These are phyloP conservation scores for Melanaphis sacchari DNA, from an alignment of 1,140 invertebrate species.

Conservation along the genomic window DNA sequence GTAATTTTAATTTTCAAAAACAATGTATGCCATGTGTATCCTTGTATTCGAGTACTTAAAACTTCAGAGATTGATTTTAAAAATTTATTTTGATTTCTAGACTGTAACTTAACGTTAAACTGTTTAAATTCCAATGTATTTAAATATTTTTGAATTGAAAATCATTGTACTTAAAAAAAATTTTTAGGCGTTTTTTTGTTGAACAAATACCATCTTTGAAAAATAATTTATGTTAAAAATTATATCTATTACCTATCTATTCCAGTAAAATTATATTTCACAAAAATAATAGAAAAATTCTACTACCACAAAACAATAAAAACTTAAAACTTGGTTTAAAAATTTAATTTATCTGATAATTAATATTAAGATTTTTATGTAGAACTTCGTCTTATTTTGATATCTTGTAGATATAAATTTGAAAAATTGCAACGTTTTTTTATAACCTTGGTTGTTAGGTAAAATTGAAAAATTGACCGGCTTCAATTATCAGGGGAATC, in stretches of 20 bases:
- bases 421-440: not conserved
- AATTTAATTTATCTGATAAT: not conserved
- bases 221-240: not conserved
- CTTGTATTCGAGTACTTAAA: not conserved
- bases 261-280: no score
- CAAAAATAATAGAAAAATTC: not conserved
- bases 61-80: not conserved
- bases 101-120: not conserved
- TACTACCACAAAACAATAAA: not conserved
- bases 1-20: not conserved
- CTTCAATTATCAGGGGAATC: not conserved
- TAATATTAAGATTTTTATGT: not conserved
- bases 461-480: not conserved
- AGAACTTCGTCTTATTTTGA: not conserved
- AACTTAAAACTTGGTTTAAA: not conserved
- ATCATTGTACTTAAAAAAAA: not conserved
- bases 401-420: not conserved
- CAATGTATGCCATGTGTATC: not conserved
- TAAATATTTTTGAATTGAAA: not conserved
- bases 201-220: not conserved
- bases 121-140: not conserved
- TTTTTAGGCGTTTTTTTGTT: not conserved
- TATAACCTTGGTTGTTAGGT: not conserved
- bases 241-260: no score
- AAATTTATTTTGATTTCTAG: no score